A percentile compares a stretch with the other conserved stretches of the same genome.
Evolutionary conservation across 2,113 vertebrate genomes (phyloP).

Genomic region (Semicossyphus pulcher): DNA sequence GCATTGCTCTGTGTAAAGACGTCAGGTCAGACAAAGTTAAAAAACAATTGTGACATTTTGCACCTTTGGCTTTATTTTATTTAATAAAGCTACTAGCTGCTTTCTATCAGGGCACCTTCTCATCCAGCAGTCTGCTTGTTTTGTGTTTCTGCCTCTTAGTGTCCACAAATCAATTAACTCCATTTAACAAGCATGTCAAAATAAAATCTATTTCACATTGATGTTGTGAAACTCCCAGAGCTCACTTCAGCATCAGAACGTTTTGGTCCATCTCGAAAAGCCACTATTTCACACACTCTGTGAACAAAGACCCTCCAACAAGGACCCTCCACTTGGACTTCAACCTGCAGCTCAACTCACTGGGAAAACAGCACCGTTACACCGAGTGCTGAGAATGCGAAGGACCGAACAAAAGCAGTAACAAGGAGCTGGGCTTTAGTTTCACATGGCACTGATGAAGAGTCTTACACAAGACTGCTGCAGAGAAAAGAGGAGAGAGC

Average conservation of each 20-base stretch:
- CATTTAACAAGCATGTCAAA: no score
- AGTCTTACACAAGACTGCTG: conserved; percentile 10
- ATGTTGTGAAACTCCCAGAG: neutral
- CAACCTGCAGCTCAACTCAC: conserved; percentile 5
- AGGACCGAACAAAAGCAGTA: conserved; percentile 2
- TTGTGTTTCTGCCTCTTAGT: neutral
- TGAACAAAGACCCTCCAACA: neutral
- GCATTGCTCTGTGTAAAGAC: no score
- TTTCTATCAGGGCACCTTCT: no score
- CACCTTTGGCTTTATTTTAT: no score
- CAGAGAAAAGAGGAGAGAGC: neutral
- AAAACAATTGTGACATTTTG: no score
- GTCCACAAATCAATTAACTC: neutral
- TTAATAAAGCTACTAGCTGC: no score
- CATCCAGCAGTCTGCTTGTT: neutral
- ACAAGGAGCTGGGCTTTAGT: neutral
- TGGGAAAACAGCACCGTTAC: neutral
- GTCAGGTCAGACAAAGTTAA: no score
- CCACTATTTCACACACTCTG: neutral
- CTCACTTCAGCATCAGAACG: neutral
- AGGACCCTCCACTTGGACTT: neutral
- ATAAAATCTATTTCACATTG: neutral
- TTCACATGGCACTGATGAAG: conserved; percentile 27
- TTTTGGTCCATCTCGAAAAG: neutral
- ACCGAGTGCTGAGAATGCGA: conserved; percentile 13